Base-by-base conservation (phyloP, 2,113 vertebrate species). In the Sialia sialis region DNA sequence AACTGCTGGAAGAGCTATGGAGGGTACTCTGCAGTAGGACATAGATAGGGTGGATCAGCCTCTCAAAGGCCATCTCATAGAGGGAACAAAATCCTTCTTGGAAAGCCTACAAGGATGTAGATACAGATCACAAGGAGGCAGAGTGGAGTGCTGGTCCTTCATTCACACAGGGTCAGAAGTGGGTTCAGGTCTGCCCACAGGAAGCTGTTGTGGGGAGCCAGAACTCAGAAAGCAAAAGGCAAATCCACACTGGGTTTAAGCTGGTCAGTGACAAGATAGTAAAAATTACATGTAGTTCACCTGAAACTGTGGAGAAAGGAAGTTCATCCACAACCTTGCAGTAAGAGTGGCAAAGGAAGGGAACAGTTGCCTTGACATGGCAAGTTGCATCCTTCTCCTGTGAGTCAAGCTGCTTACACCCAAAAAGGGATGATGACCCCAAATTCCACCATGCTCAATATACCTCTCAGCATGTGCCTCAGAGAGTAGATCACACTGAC, bases 241-340 rank as follows among this genome's bases (percentile, higher is more conserved):
- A 95, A 94, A 80, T 70, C 75, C 78, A 5, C 11, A 38, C 92
- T 55, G 85, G 79, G 30, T 98, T 98, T 96, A 97, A 97, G 90
- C 95, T 86, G 32, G 30, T 89, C 17, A 97, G 95, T 54, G 97
- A 95, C 76, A 97, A 85, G 86, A 97, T 96, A 76, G 82, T 94
- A 60, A 97, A 97, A 95, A 83, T 97, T 56, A 20, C 22, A 22
- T 5, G 5, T 79, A 74, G 36, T 15, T 59, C 69, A 46, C 26
- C 41, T 56, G 43, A 79, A 52, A 44, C 32, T 60, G 59, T 44
- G 34, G 36, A 63, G 20, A 39, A 76, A 18, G 62, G 49, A 66
- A 92, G 19, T 8, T 69, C 46, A 54, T 51, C 46, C 26, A 62
- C 21, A 68, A 4, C 36, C 29, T 64, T 56, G n/a, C 27, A 54